Evolutionary conservation across 1,140 invertebrate genomes (phyloP), one percentile per base, ranked within the genome.

Genomic region (Sycophaga agraensis): DNA sequence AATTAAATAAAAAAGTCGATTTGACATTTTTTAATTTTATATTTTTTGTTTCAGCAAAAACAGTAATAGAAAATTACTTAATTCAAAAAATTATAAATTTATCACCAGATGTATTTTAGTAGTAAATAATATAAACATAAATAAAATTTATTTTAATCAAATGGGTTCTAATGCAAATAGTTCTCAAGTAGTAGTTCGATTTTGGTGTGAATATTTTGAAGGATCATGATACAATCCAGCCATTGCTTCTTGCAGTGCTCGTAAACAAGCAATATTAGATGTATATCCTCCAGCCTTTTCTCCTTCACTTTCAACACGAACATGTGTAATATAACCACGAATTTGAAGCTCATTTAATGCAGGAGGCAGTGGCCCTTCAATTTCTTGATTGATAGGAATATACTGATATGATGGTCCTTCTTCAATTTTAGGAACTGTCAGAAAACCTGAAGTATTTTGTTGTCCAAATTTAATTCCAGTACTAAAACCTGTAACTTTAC

Each of bases 221-320:
- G 79, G 74, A 71, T 75, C 72, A 48, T 89, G 86, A 72, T 88
- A 96, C 1, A 97, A 81, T 26, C 94, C 93, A 67, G 89, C 86
- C 71, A 97, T 84, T 0, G 95, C 91, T 77, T 98, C 95, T 78
- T 96, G 90, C 9, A 99, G 76, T 0, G 94, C 95, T 69, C 96
- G 81, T 51, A 91, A 81, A 77, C 95, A 97, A 4, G 92, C 92
- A 62, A 95, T 81, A 6, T 86, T 85, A 2, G 91, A 84, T 28
- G 87, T 84, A 76, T 91, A 98, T 3, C 97, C 97, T 40, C 94
- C 95, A 17, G 94, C 95, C 66, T 87, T 85, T 72, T 97, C 94
- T 31, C 85, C 75, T 22, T 84, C 79, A 19, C 82, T 89, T 65
- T 94, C 89, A 19, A 76, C 63, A 59, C 86, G 80, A 45, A 98